A percentile compares a stretch with the other conserved stretches of the same genome.
Evolutionary conservation across 2,797 vertebrate genomes (phyloP).

Genomic region (Myripristis jacobus): DNA sequence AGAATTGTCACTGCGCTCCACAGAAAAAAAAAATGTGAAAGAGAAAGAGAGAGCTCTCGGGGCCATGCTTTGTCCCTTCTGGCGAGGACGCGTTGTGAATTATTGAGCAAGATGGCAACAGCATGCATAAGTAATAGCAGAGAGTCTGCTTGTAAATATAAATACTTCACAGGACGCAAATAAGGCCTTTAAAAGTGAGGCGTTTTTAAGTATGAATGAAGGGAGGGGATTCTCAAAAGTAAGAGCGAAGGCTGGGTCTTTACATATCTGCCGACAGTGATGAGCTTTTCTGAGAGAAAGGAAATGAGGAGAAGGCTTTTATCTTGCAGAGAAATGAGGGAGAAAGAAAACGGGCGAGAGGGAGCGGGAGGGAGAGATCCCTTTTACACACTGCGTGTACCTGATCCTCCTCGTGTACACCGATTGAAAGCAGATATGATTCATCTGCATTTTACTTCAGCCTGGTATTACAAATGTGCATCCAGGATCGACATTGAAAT

Average conservation of each 20-base stretch:
- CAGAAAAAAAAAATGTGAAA: constrained; percentile 48
- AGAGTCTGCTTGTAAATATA: constrained; percentile 83
- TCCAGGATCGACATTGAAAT: constrained; percentile 19
- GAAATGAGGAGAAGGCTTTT: constrained; percentile 9
- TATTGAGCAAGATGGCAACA: constrained; percentile 80
- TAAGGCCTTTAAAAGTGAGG: constrained; percentile 80
- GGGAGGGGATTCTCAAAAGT: constrained; percentile 45
- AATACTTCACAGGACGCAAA: constrained; percentile 81
- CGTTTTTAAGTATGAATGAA: constrained; percentile 81
- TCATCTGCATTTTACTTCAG: constrained; percentile 38
- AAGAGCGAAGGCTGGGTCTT: constrained; percentile 46
- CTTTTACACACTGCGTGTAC: constrained; percentile 1
- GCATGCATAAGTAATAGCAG: constrained; percentile 81
- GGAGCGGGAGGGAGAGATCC: neutral
- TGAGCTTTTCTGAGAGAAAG: constrained; percentile 37
- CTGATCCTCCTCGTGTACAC: constrained; percentile 14
- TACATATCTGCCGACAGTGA: constrained; percentile 26
- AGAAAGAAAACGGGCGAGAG: neutral
- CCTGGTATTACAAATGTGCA: constrained; percentile 19
- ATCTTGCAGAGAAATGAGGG: constrained; percentile 22
- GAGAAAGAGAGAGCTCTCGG: constrained; percentile 55
- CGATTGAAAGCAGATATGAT: neutral
- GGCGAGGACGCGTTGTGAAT: constrained; percentile 73
- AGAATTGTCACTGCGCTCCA: constrained; percentile 24
- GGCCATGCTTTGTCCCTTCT: constrained; percentile 65